Evolutionary conservation across 2,888 invertebrate species (phyloP), one percentile per base, ranked within the genome.

Genomic region (Arrhopalites spinosus): DNA sequence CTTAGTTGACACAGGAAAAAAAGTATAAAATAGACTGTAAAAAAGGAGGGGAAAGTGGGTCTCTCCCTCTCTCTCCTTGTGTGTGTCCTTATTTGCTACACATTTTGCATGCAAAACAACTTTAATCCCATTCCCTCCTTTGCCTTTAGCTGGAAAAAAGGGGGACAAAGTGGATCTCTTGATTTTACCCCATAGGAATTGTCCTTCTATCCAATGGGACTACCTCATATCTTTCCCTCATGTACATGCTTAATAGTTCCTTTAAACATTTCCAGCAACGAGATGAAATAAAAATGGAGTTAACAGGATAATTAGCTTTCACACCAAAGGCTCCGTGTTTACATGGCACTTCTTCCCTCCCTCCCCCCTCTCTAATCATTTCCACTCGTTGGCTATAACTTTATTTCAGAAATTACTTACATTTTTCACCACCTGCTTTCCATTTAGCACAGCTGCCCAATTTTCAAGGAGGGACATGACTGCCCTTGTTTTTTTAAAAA

Each of bases 241-340:
- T 23, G 45, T 30, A 30, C 3, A 2, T 7, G 25, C 45, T 67
- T 67, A 45, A 47, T 67, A 67, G 67, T n/a, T 25, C 45, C 67
- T 67, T 67, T 23, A 25, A 2, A n/a, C 23, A 30, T 63, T 63
- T 29, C 5, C 66, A 36, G 36, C 36, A 36, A 27, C n/a, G 43
- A 67, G 70, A 70, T 56, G 27, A 53, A 70, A 70, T 70, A 70
- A 70, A 70, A 70, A 70, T 45, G 17, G 56, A 70, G 70, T 70
- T 70, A 70, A 70, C 70, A 70, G 70, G 56, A 56, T 70, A 70
- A 70, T 70, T 70, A 70, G 53, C 53, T 70, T 70, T 70, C 70
- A 70, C 56, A 70, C 70, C 53, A 23, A 50, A 23, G n/a, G 45
- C 45, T 43, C 36, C 67, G 45, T 67, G 45, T 67, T 67, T 67